Conservation (phyloP, 2,888 invertebrate species). For the Timandra comae region DNA sequence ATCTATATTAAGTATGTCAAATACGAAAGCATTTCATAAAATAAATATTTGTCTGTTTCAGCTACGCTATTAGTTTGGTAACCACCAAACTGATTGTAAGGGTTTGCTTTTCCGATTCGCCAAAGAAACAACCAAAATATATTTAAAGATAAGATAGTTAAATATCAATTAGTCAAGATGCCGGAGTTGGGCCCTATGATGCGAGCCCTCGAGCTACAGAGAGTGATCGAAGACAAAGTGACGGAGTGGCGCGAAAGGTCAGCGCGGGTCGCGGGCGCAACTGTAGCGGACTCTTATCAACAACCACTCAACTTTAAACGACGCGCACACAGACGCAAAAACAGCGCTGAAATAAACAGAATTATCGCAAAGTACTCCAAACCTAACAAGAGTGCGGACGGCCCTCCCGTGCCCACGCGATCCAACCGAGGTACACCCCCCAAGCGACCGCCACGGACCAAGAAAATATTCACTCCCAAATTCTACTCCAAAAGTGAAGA, state of each 20-base stretch:
- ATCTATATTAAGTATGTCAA: no score
- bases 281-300: constrained; percentile 70
- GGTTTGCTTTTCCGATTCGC: constrained; percentile 9
- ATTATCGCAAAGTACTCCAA: constrained; percentile 74
- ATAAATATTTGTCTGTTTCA: no score
- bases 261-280: constrained; percentile 62
- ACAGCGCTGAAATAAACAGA: constrained; percentile 73
- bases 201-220: constrained; percentile 70
- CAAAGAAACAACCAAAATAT: constrained; percentile 27
- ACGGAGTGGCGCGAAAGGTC: constrained; percentile 73
- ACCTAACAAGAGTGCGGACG: constrained; percentile 58
- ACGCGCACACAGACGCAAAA: constrained; percentile 69
- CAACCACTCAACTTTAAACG: constrained; percentile 71
- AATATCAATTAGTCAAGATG: constrained; percentile 42
- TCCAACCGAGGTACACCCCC: constrained; percentile 41
- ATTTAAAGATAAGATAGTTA: constrained; percentile 1
- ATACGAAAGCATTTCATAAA: no score
- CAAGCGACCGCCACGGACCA: constrained; percentile 49
- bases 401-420: constrained; percentile 36
- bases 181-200: constrained; percentile 69
- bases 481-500: constrained; percentile 61
- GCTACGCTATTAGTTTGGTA: no score
- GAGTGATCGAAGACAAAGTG: constrained; percentile 72
- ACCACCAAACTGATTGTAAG: no score
- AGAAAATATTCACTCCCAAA: constrained; percentile 41